Evolutionary conservation across 2,888 invertebrate species (phyloP).

Genomic region (Nebria salina): DNA sequence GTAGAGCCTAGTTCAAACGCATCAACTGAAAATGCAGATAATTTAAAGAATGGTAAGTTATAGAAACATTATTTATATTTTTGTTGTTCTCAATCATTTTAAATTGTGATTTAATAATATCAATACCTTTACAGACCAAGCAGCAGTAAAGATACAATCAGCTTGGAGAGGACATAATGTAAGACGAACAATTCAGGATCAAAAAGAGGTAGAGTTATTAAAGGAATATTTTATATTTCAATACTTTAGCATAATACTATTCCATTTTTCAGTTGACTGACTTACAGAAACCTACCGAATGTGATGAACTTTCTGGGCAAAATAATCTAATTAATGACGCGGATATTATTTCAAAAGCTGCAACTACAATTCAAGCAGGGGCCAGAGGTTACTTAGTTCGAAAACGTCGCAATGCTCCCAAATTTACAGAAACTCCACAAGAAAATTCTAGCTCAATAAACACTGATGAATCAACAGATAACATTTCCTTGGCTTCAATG

Average conservation of each 20-base stretch:
- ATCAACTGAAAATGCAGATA: constrained; percentile 15
- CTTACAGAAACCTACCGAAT: constrained; percentile 45
- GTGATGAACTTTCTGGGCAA: constrained; percentile 48
- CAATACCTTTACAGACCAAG: constrained; percentile 32
- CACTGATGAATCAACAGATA: constrained; percentile 4
- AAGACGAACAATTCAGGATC: constrained; percentile 29
- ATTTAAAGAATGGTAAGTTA: background rate
- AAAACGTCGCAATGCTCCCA: constrained; percentile 47
- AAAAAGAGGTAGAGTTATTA: constrained; percentile 22
- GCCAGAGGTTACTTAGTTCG: constrained; percentile 72
- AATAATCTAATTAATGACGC: constrained; percentile 22
- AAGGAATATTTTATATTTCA: background rate
- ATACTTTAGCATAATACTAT: background rate
- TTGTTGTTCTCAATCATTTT: background rate
- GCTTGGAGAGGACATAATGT: constrained; percentile 49
- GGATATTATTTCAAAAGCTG: constrained; percentile 62
- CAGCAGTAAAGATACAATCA: constrained; percentile 50
- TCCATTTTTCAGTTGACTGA: constrained; percentile 28
- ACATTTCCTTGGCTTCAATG: constrained; percentile 32
- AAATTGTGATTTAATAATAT: background rate
- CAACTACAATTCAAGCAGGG: constrained; percentile 74
- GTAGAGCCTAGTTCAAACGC: constrained; percentile 2
- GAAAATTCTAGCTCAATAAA: constrained; percentile 13
- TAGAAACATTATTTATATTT: background rate
- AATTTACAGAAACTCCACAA: background rate